Base-by-base conservation (phyloP, 2,888 invertebrate species). In the Lomographa bimaculata region DNA sequence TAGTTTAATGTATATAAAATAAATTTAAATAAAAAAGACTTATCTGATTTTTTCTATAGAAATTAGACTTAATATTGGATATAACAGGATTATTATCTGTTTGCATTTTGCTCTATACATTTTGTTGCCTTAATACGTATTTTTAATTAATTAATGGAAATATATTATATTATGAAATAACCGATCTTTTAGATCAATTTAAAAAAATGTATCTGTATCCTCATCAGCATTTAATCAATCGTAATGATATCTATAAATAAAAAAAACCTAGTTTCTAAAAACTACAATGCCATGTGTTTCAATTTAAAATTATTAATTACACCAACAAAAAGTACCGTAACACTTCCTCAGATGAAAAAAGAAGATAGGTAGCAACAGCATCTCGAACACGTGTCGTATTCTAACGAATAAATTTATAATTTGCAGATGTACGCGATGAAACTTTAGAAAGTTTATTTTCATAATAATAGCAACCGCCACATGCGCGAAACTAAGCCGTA, bases 381-480 rank as follows among this genome's bases (percentile, higher is more conserved):
- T 30, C 46, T 42, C 24, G 36, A 51, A 53, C 85, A 86, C 80
- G 79, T 84, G 81, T 81, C 70, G 35, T 62, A 73, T 75, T 77
- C 75, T 74, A 78, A 67, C 70, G 62, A 79, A 81, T 78, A 79
- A 65, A 71, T 78, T 82, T 79, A 85, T 81, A 85, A 79, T 86
- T 78, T 76, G 79, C 89, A 89, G 87, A 87, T 87, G 86, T 81
- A 79, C 83, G 80, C 78, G 79, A 78, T 73, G 75, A 56, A 66
- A 66, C 67, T 66, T 63, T 51, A 80, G 89, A 89, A 89, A 89
- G 89, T 87, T 89, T 89, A 89, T 87, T 87, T 86, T 85, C 86
- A 79, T 81, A 86, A 87, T 86, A 87, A 85, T 87, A 89, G 86
- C 86, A 62, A 77, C 78, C 73, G 64, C 79, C 85, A 87, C 67